Evolutionary conservation across 2,888 invertebrate genomes (phyloP), one percentile per base, ranked within the genome.

Genomic region (Alitta virens): DNA sequence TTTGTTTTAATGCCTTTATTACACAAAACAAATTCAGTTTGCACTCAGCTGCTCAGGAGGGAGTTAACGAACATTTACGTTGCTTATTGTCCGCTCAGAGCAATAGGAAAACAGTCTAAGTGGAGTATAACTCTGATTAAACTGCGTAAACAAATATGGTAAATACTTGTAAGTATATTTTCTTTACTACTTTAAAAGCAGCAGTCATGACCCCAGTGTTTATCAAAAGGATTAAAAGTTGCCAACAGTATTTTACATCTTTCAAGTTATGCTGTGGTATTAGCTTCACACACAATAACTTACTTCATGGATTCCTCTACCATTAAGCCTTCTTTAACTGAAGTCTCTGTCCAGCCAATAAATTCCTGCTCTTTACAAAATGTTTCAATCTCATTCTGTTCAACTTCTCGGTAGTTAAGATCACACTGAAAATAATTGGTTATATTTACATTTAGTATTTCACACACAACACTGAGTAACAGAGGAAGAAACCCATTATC

Each of bases 291-390:
- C 33, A 33, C 7, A 18, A 46, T 54, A 54, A 27, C 38, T 51
- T 58, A 86, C 86, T 82, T 83, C 85, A 86, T 85, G 5, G 85
- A 84, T 72, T 86, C 86, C 49, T 84, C 82, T 9, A 86, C 83
- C 86, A 86, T 79, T 21, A 73, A 64, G 3, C 74, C 74, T 14
- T 96, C 95, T 83, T 94, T 96, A 51, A 96, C 96, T 0, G 95
- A 96, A 0, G 95, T 96, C 84, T 95, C 93, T 80, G 91, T 95
- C 95, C 96, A 97, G 18, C 92, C 92, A 16, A 91, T 87, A 82
- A 97, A 97, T 0, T 93, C 92, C 75, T 94, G 91, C 76, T 95
- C 93, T 74, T 89, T 88, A 76, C 94, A 95, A 80, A 92, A 94
- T 74, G 94, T 92, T 73, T 96, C 94, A 90, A 97, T 93, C 82